A percentile compares a stretch with the other conserved stretches of the same genome.
Evolutionary conservation across 2,113 vertebrate genomes (phyloP).

Genomic region (Coptodon bakossiorum): DNA sequence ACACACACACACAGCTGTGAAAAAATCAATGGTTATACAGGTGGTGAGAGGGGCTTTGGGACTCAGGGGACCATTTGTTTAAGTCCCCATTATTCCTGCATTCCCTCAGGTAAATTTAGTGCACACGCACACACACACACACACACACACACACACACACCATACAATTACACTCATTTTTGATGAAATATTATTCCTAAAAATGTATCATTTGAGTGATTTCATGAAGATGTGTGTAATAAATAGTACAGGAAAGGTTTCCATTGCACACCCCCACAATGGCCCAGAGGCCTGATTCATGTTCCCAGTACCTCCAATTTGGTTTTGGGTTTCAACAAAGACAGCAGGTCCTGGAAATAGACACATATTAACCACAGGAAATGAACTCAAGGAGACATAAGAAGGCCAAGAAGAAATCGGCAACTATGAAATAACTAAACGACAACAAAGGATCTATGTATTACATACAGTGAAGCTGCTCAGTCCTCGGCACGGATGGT

Average conservation of each 20-base stretch:
- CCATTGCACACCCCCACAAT: background rate
- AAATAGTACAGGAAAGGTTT: background rate
- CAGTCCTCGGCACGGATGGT: rapidly evolving
- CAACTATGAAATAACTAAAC: background rate
- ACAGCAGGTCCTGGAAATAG: background rate
- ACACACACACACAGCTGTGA: background rate
- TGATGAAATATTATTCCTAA: background rate
- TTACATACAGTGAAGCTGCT: background rate
- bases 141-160: background rate
- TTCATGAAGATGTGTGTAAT: background rate
- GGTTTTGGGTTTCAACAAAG: background rate
- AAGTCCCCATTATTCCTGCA: background rate
- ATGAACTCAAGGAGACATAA: background rate
- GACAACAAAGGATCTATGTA: background rate
- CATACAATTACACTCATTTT: background rate
- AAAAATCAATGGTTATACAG: constrained; percentile 15
- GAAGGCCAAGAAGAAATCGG: background rate
- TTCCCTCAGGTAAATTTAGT: background rate
- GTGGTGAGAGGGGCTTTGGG: background rate
- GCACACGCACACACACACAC: background rate
- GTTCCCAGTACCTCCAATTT: background rate
- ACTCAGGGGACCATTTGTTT: constrained; percentile 1
- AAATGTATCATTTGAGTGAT: background rate
- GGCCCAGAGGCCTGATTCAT: background rate
- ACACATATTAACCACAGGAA: background rate